Evolutionary conservation across 1,140 invertebrate species (phyloP), one percentile per base, ranked within the genome.

Genomic region (Pomacea maculata): DNA sequence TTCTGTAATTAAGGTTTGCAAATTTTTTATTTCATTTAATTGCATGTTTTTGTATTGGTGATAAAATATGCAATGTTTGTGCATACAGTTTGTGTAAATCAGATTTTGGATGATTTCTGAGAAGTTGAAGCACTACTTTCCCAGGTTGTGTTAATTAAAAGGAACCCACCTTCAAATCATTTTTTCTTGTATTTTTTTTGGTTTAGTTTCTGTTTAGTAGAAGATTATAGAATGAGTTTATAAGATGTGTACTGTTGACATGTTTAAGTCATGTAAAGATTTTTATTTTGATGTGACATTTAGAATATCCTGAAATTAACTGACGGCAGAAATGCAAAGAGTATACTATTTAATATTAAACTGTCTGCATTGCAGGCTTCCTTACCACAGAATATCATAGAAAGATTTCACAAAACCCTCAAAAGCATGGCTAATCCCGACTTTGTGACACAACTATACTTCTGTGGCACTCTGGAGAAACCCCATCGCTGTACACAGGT

Each of bases 381-480:
- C 25, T 78, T 89, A 65, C 78, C 85, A 6, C 78, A 83, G 21
- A 76, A 64, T 1, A 82, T 83, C 7, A 82, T 84, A 71, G 85
- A 88, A 68, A 80, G 76, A 19, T 89, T 87, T 73, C 70, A 80
- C 19, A 83, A 81, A 9, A 81, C 75, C 54, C 78, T 83, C 1
- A 75, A 81, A 55, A 78, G n/a, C 19, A 74, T 89, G 73, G 71
- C 78, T n/a, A 85, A 89, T 57, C 83, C 87, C 8, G 76, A 78
- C 17, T 85, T 88, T 84, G 84, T 87, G 21, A 85, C 86, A 61
- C 85, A 86, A 63, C 80, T 89, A 12, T 90, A 89, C 77, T 89
- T 85, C 83, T 89, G 88, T 86, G 88, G 88, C 15, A 84, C 85
- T 15, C 73, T 87, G 34, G 87, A 88, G 72, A 85, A 84, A 74